These are phyloP conservation scores for Corydoras sp. DNA, from an alignment of 2,113 vertebrate species.

Conservation along the genomic window DNA sequence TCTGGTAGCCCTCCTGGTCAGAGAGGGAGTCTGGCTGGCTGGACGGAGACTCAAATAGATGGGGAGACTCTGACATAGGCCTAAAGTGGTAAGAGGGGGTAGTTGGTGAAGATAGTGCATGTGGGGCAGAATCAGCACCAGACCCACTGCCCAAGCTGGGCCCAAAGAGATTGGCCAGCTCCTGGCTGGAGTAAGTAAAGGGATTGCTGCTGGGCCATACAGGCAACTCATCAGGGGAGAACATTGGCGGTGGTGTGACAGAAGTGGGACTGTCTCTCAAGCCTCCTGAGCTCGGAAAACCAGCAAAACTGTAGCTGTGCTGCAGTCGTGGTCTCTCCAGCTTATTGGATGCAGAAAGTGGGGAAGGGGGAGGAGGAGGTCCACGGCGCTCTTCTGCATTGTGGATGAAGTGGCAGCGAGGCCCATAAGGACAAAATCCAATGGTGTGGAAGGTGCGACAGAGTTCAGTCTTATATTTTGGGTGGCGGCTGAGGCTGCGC, in stretches of 20 bases:
- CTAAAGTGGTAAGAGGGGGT: slow-evolving; percentile 80
- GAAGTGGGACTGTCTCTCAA: slow-evolving; percentile 96
- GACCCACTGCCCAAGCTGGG: slow-evolving; percentile 78
- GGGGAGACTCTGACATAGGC: slow-evolving; percentile 88
- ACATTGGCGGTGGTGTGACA: slow-evolving; percentile 89
- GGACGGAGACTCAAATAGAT: slow-evolving; percentile 84
- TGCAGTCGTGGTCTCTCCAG: slow-evolving; percentile 89
- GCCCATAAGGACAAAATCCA: slow-evolving; percentile 93
- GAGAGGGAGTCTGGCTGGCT: slow-evolving; percentile 95
- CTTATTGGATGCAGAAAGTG: slow-evolving; percentile 68
- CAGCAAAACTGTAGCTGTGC: slow-evolving; percentile 97
- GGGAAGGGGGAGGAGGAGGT: slow-evolving; percentile 68
- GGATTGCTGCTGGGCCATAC: slow-evolving; percentile 94
- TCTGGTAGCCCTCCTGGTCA: slow-evolving; percentile 97
- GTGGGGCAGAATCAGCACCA: slow-evolving; percentile 65
- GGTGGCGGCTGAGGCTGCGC: slow-evolving; percentile 91
- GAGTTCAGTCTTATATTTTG: slow-evolving; percentile 98
- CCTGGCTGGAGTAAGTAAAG: slow-evolving; percentile 98
- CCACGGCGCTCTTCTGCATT: slow-evolving; percentile 92
- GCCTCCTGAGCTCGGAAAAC: slow-evolving; percentile 82
- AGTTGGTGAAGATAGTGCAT: slow-evolving; percentile 73
- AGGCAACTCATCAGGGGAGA: slow-evolving; percentile 82
- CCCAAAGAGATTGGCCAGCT: slow-evolving; percentile 90
- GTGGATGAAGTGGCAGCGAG: slow-evolving; percentile 98
- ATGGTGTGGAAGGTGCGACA: slow-evolving; percentile 99